Percentiles rank a stretch among this genome's conserved stretches.
Conservation (phyloP, 2,113 vertebrate species). For the Capreolus pygargus region DNA sequence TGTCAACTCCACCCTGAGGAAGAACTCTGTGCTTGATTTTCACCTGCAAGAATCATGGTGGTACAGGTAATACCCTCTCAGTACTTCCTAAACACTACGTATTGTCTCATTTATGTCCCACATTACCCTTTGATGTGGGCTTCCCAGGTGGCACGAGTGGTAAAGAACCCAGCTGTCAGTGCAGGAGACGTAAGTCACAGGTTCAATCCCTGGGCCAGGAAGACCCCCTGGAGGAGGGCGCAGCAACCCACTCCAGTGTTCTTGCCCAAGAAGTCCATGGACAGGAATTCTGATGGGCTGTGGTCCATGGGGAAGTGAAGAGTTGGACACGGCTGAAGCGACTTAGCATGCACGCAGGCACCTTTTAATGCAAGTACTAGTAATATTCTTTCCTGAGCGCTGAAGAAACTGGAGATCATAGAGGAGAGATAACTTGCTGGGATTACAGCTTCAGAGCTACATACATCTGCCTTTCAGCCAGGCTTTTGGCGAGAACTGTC, state of each 20-base stretch:
- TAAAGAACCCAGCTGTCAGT: not conserved
- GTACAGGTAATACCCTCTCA: not conserved
- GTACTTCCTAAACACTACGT: not conserved
- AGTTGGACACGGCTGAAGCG: not conserved
- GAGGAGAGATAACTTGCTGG: not conserved
- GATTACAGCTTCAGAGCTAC: not conserved
- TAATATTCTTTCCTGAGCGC: fast-evolving
- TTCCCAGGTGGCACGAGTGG: not conserved
- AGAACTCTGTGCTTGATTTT: not conserved
- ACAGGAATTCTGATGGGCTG: not conserved
- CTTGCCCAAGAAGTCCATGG: not conserved
- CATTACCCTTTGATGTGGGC: not conserved
- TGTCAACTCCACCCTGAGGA: not conserved
- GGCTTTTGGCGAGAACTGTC: not conserved
- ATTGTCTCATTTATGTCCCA: not conserved
- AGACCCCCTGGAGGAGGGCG: not conserved
- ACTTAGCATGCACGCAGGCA: not conserved
- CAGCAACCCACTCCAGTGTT: not conserved
- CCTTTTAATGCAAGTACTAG: not conserved
- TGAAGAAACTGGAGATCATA: not conserved
- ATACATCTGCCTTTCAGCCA: not conserved
- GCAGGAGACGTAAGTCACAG: not conserved
- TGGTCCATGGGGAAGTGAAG: not conserved
- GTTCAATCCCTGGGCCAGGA: not conserved
- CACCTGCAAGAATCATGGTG: not conserved